phyloP scores from a whole-genome alignment of 2,797 vertebrate genomes.

The Lutjanus argentimaculatus region DNA sequence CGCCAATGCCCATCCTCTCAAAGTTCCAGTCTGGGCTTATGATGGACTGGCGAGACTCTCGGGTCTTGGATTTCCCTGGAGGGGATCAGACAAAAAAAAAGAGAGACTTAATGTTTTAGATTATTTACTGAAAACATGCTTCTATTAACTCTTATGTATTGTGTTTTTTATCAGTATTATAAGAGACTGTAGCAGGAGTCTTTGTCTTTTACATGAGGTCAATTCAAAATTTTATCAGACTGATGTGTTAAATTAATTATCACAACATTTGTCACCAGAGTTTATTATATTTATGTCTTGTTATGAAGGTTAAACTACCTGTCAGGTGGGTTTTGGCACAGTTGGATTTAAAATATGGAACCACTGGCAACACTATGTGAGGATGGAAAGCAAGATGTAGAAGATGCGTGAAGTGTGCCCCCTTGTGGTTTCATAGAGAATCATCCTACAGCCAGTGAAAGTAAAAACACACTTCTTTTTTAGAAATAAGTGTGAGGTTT shows the following conservation, averaged over 20 bases:
- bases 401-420: slow-evolving; percentile 53
- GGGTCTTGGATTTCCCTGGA: slow-evolving; percentile 93
- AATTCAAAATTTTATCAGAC: neutral
- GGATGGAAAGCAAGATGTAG: neutral
- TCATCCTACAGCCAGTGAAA: neutral
- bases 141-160: neutral
- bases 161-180: neutral
- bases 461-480: neutral
- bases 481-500: neutral
- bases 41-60: slow-evolving; percentile 95
- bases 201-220: neutral
- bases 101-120: neutral
- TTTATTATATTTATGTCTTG: neutral
- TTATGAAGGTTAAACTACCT: neutral
- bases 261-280: neutral
- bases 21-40: slow-evolving; percentile 99
- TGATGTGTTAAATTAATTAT: neutral
- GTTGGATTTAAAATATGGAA: neutral
- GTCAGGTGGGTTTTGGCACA: neutral
- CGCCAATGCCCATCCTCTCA: slow-evolving; percentile 98
- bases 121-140: neutral
- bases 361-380: neutral
- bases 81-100: neutral
- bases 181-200: neutral
- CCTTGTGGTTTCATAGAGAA: slow-evolving; percentile 61